Base-by-base conservation (phyloP, 2,888 invertebrate species). In the Hipparchia sbordonii region DNA sequence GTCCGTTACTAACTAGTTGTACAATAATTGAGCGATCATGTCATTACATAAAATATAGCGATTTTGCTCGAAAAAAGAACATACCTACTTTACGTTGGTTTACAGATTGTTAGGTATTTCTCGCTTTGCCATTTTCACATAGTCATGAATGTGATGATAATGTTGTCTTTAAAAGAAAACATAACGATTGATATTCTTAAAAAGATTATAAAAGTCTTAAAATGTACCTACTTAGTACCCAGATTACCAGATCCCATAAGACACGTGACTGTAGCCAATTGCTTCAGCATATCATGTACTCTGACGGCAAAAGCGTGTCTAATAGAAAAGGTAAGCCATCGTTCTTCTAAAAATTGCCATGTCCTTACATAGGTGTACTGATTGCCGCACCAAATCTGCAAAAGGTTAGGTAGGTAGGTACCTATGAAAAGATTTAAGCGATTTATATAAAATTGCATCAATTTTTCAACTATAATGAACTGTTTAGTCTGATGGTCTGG, bases 251-350 rank as follows among this genome's bases (percentile, higher is more conserved):
- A 51, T 56, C 90, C 91, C 48, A 78, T 13, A 45, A 75, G 72
- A 48, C 87, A 84, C 4, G 77, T 80, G 2, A 91, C 79, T 2
- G 84, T 84, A 2, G 84, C 85, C 5, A 82, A 77, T 68, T 82
- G 82, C 6, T 75, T 71, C 12, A 79, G 78, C 51, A 91, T 77
- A 0, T 90, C 87, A 9, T 61, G 70, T 0, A 91, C 92, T 75
- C 87, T 83, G 4, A 91, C 87, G 4, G 91, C 87, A 72, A 92
- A 86, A 1, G 80, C 78, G 70, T 93, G 92, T 1, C 84, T 78
- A 33, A 93, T 90, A 4, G 90, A 85, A 74, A 93, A 93, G 0
- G 89, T 80, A 7, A 92, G 67, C 89, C 91, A 93, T 62, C 89
- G 84, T 46, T 87, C 82, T 74, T 92, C 84, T 56, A 92, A 78